These are phyloP conservation scores for Oreochromis tanganicae DNA, from an alignment of 2,113 vertebrate species.

Conservation along the genomic window DNA sequence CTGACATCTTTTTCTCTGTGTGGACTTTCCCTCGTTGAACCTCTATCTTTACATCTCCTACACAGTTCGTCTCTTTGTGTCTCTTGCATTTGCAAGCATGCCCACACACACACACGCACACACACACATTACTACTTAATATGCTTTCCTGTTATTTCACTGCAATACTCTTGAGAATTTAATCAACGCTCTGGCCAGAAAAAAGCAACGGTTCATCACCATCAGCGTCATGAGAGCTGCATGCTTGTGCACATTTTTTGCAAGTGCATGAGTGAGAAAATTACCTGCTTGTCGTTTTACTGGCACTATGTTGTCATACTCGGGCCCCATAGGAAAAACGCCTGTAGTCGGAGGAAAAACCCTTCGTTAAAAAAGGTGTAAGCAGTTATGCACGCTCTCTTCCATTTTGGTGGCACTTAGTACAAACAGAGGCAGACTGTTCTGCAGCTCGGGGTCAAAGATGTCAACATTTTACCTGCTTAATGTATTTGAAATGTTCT, in stretches of 20 bases:
- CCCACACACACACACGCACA: neutral
- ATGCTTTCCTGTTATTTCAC: constrained; percentile 43
- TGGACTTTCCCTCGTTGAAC: neutral
- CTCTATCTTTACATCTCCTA: neutral
- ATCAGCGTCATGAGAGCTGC: neutral
- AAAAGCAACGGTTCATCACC: neutral
- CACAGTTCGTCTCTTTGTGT: neutral
- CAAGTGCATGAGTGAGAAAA: neutral
- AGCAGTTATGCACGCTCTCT: neutral
- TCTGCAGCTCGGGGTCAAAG: neutral
- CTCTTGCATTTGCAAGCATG: neutral
- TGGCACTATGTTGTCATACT: neutral
- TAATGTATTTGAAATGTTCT: neutral
- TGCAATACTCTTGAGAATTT: constrained; percentile 2
- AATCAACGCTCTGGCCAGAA: neutral
- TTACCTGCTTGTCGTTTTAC: neutral
- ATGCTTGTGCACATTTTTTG: neutral
- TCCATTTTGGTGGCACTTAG: neutral
- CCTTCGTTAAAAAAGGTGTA: neutral
- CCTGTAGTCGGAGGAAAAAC: neutral
- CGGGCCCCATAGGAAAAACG: neutral
- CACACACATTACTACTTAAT: neutral
- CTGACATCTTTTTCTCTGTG: neutral
- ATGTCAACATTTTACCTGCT: neutral
- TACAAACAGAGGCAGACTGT: neutral